Evolutionary conservation across 2,113 vertebrate species (phyloP), one percentile per base, ranked within the genome.

Genomic region (Actenoides lindsayi): DNA sequence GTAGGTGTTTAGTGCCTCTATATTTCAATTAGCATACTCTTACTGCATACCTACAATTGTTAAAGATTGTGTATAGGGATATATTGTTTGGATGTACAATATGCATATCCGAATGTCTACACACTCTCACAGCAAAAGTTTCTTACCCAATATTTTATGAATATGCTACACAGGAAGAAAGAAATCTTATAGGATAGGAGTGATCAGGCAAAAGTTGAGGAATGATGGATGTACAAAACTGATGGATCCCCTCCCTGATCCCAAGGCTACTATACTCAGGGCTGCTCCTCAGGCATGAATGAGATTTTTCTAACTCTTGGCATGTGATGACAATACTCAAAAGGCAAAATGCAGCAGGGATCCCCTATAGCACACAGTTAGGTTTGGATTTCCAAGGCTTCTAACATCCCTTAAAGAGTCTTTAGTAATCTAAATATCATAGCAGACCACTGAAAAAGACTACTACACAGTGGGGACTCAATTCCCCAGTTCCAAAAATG

Each of bases 21-120:
- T 96, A 96, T 97, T 96, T 98, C 94, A 97, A 70, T 96, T 96
- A 93, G 59, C 41, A 87, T 63, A 68, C 7, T 8, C 75, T 94
- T 90, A 76, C 48, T 74, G 73, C 51, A 90, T 42, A 73, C n/a
- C 67, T 69, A 51, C 82, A 91, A 64, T 91, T 96, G 90, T 87
- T 91, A 77, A 73, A 82, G 53, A 83, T 37, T 50, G 5, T 76
- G 57, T 75, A 89, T 16, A 70, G 63, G 37, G 62, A 73, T 94
- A 75, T 50, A 88, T 44, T 33, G 69, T 87, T 87, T 65, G 65
- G 28, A 80, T 90, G 83, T 59, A 27, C 12, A 67, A 77, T 86
- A 51, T 90, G 56, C 31, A 51, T 87, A 68, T 81, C 56, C 87
- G 77, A 78, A 89, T 53, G 16, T 44, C 65, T 57, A 48, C 33